These are phyloP conservation scores for Cathartes aura DNA, from an alignment of 2,113 vertebrate genomes.

Conservation along the genomic window DNA sequence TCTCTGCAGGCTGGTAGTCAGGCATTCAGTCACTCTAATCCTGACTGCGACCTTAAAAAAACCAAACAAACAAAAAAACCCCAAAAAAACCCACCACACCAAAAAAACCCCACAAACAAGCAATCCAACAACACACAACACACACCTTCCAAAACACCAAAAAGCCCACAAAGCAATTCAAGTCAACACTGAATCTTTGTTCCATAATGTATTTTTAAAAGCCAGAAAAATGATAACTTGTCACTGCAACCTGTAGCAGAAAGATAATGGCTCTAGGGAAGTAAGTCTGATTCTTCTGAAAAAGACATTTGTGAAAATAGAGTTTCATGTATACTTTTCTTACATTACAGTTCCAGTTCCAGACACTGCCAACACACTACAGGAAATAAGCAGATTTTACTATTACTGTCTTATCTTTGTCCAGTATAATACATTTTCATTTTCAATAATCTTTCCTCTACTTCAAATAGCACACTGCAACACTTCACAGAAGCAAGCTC, in stretches of 20 bases:
- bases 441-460: not conserved
- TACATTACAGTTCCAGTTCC: not conserved
- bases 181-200: not conserved
- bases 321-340: not conserved
- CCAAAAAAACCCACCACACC: not conserved
- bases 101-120: not conserved
- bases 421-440: not conserved
- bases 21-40: slow-evolving; percentile 33
- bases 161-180: not conserved
- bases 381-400: slow-evolving; percentile 17
- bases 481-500: not conserved
- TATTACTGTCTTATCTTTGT: not conserved
- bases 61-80: not conserved
- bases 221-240: not conserved
- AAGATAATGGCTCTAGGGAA: not conserved
- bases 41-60: not conserved
- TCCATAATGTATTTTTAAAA: not conserved
- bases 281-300: not conserved
- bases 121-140: not conserved
- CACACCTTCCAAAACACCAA: not conserved
- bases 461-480: not conserved
- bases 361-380: not conserved
- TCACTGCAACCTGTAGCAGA: not conserved
- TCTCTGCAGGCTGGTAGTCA: not conserved
- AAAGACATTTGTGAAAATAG: not conserved